A percentile compares a stretch with the other conserved stretches of the same genome.
Conservation (phyloP, 2,888 invertebrate genomes). For the Cepaea hortensis region DNA sequence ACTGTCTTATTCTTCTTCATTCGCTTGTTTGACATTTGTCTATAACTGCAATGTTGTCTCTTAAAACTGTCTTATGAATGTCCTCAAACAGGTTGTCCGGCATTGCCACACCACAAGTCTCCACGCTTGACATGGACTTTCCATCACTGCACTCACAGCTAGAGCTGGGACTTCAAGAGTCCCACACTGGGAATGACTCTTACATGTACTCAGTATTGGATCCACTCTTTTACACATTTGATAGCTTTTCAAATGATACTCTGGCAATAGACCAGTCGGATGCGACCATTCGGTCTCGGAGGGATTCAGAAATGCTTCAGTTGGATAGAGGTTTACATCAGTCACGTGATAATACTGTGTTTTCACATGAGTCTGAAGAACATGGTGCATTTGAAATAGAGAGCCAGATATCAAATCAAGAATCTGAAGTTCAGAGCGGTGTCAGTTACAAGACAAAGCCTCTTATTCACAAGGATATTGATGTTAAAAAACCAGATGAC, state of each 20-base stretch:
- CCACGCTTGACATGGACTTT: constrained; percentile 16
- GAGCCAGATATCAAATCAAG: background rate
- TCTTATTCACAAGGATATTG: background rate
- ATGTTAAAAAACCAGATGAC: background rate
- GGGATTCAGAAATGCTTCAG: background rate
- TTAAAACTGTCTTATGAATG: background rate
- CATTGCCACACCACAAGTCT: constrained; percentile 11
- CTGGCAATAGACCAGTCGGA: background rate
- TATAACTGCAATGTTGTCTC: no score
- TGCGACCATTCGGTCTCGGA: background rate
- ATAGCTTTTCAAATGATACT: background rate
- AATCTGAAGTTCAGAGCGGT: background rate
- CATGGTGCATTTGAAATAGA: background rate
- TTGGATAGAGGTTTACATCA: background rate
- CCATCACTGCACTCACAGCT: constrained; percentile 3
- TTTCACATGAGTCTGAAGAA: background rate
- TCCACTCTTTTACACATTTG: background rate
- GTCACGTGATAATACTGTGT: background rate
- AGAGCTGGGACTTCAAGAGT: background rate
- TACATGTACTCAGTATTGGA: constrained; percentile 14
- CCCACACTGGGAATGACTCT: background rate
- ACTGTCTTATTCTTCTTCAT: background rate
- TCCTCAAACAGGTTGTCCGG: constrained; percentile 26
- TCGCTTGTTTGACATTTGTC: background rate
- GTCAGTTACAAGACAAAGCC: background rate